Evolutionary conservation across 1,140 invertebrate genomes (phyloP), one percentile per base, ranked within the genome.

Genomic region (Potamilus streckersoni): DNA sequence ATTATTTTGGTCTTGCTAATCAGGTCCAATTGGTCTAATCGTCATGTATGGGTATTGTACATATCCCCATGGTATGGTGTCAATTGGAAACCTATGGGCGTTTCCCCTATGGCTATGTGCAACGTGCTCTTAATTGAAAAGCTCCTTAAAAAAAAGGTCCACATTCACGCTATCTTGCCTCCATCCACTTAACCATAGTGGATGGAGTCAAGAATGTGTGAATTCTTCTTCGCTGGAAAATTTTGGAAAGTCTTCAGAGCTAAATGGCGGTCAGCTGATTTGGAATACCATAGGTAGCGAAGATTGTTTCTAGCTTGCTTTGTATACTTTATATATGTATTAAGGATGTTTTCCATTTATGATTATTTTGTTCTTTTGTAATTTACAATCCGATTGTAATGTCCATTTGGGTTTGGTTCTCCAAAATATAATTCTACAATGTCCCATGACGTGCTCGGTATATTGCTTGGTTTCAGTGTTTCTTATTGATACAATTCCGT

Each of bases 361-460:
- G 80, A 80, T 49, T 79, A 85, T 70, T 78, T 61, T 65, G 82
- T 84, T 61, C 74, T 84, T 66, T 85, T 82, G 75, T 84, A 77
- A 15, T 81, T 74, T 49, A 80, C 58, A 23, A 84, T 79, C 14
- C 82, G 57, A 62, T 38, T 75, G 69, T 80, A 80, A 57, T 83
- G 67, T 19, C 73, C 74, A 60, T 65, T 69, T 55, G 79, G 81
- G n/a, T 84, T 23, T 64, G 82, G 74, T 60, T 78, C 81, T 56
- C 65, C 73, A 72, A 85, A 82, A 63, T 85, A 80, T 31, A 84
- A 69, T 63, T 72, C 65, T n/a, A 85, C 20, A n/a, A 19, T 81
- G 27, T 81, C 49, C 75, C 83, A 38, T 38, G 4, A 8, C 75
- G 68, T 71, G 69, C 64, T 60, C n/a, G 82, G 83, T 60, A 82